Evolutionary conservation across 1,140 invertebrate species (phyloP).

Genomic region (Psix sp.): DNA sequence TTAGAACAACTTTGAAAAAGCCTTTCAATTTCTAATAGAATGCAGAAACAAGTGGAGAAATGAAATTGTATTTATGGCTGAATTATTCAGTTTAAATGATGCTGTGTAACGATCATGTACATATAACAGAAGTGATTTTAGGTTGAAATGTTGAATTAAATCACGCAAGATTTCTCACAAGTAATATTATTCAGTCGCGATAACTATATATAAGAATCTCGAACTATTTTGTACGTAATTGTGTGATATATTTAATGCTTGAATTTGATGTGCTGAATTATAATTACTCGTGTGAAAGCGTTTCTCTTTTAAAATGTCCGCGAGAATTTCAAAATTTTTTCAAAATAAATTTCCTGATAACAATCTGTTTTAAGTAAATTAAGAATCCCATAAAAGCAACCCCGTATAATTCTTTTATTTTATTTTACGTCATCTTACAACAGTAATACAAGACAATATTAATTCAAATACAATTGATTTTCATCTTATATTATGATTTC

Average conservation of each 20-base stretch:
- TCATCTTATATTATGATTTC: too few species aligned
- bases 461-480: too few species aligned
- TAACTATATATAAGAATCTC: slow-evolving; percentile 18
- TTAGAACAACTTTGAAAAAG: too few species aligned
- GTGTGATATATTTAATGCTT: slow-evolving; percentile 27
- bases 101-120: slow-evolving; percentile 1
- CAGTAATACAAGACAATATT: too few species aligned
- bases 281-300: slow-evolving; percentile 12
- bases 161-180: slow-evolving; percentile 15
- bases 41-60: neutral
- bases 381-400: too few species aligned
- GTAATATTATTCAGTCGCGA: slow-evolving; percentile 4
- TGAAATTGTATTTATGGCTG: neutral
- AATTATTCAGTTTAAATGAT: slow-evolving; percentile 8
- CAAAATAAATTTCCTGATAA: too few species aligned
- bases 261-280: slow-evolving; percentile 29
- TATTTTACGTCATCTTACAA: too few species aligned
- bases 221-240: slow-evolving; percentile 28
- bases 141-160: neutral
- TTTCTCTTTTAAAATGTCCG: too few species aligned
- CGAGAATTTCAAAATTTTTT: too few species aligned
- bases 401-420: too few species aligned
- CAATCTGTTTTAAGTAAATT: too few species aligned
- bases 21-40: neutral
- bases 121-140: neutral